Conservation (phyloP, 2,113 vertebrate genomes). For the Megalops atlanticus region DNA sequence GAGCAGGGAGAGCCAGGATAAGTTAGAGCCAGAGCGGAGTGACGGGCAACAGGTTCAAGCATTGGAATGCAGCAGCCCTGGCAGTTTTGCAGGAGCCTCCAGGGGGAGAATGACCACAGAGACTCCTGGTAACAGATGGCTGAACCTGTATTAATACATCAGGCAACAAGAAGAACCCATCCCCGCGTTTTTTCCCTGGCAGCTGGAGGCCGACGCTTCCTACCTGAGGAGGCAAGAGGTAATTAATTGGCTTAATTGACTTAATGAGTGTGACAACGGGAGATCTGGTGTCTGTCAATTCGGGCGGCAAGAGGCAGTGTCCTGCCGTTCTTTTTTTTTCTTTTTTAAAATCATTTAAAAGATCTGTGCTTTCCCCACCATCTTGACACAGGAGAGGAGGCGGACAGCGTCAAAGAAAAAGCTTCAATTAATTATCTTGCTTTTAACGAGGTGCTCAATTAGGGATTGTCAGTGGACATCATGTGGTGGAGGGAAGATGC, state of each 20-base stretch:
- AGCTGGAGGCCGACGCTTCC: slow-evolving; percentile 43
- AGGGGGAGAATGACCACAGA: slow-evolving; percentile 21
- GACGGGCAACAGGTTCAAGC: slow-evolving; percentile 26
- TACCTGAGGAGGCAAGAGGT: slow-evolving; percentile 47
- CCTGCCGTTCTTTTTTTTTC: not conserved
- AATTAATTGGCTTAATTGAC: slow-evolving; percentile 61
- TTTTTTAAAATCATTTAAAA: not conserved
- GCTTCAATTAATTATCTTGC: not conserved
- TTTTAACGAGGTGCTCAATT: slow-evolving; percentile 44
- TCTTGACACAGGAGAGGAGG: not conserved
- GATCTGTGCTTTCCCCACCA: not conserved
- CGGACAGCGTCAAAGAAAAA: not conserved
- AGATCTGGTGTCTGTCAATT: slow-evolving; percentile 59
- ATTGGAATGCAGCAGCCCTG: slow-evolving; percentile 34
- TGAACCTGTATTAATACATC: slow-evolving; percentile 39
- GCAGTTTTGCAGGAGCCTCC: slow-evolving; percentile 9
- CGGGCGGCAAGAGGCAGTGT: slow-evolving; percentile 33
- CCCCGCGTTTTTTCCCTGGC: slow-evolving; percentile 20
- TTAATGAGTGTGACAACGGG: slow-evolving; percentile 59
- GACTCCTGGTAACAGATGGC: slow-evolving; percentile 38
- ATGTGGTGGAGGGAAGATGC: slow-evolving; percentile 15
- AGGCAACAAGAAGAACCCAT: slow-evolving; percentile 18
- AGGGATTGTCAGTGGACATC: slow-evolving; percentile 23
- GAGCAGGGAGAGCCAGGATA: not conserved
- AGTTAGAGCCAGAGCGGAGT: not conserved